Base-by-base conservation (phyloP, 2,888 invertebrate genomes). In the Timandra comae region DNA sequence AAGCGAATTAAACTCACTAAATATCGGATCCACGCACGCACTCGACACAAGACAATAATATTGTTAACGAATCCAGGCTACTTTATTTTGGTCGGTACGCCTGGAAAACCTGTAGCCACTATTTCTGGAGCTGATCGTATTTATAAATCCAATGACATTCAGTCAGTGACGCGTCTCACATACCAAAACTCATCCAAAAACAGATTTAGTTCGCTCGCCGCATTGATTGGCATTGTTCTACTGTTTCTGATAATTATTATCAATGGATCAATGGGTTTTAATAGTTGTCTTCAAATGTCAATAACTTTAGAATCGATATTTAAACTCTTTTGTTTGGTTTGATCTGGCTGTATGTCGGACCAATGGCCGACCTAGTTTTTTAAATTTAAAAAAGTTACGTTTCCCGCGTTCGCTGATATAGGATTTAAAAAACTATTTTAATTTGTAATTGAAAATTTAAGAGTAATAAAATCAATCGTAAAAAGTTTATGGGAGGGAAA, bases 121-220 rank as follows among this genome's bases (percentile, higher is more conserved):
- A 87, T 87, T 87, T 87, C 86, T 86, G 85, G 86, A 85, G 86
- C 86, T 86, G 85, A 80, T 76, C 70, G 71, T 86, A 86, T 86
- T 86, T 86, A 85, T 86, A 86, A 80, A 84, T 78, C 82, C 81
- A 84, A 84, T 85, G 85, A 85, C 85, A 85, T 84, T 84, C 81
- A 73, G 67, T 71, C 70, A 70, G 77, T 81, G 84, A 81, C 85
- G 80, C 73, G 79, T 51, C 77, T 52, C 78, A 79, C 84, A 82
- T 84, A 81, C 84, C 82, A 81, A 84, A 81, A 81, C 76, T 70
- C 80, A 81, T 84, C 85, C 85, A 85, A 85, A 85, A 82, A 75
- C 78, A 85, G 84, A 77, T 84, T 81, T 82, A 82, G 84, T 82
- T 45, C 72, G 73, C 66, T 62, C 68, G 70, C 55, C 62, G 58